A percentile compares a stretch with the other conserved stretches of the same genome.
Evolutionary conservation across 2,888 invertebrate genomes (phyloP).

Genomic region (Phyllotreta striolata): DNA sequence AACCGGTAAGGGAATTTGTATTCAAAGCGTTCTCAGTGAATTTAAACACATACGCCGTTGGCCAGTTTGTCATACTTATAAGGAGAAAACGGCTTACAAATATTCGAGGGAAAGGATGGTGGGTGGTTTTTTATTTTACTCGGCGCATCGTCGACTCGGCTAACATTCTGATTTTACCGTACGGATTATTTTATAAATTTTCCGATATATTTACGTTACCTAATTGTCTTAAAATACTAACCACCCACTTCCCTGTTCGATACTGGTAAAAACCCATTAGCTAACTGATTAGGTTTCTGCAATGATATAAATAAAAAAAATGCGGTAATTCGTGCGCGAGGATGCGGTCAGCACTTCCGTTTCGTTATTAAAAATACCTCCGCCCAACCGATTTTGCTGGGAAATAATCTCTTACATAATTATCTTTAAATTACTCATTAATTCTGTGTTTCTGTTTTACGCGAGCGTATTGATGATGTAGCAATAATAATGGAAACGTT

Average conservation of each 20-base stretch:
- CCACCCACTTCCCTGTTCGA: conserved; percentile 31
- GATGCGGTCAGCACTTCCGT: conserved; percentile 31
- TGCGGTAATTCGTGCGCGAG: conserved; percentile 20
- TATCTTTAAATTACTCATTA: too few species aligned
- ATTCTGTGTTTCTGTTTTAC: too few species aligned
- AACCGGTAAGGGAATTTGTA: conserved; percentile 44
- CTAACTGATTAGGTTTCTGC: conserved; percentile 17
- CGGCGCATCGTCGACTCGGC: conserved; percentile 33
- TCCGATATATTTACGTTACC: too few species aligned
- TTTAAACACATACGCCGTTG: conserved; percentile 49
- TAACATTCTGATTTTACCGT: conserved; percentile 33
- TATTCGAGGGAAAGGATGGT: conserved; percentile 49
- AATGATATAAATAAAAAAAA: conserved; percentile 15
- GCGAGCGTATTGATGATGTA: too few species aligned
- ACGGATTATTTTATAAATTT: too few species aligned
- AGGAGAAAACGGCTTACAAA: conserved; percentile 51
- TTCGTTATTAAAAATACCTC: conserved; percentile 19
- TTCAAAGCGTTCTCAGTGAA: conserved; percentile 45
- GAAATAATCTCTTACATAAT: background rate
- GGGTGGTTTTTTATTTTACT: conserved; percentile 50
- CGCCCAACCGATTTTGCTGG: background rate
- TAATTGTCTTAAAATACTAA: conserved; percentile 12
- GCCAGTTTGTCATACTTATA: conserved; percentile 55
- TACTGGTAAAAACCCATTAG: conserved; percentile 24
- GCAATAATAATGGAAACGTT: too few species aligned